These are phyloP conservation scores for Seriola rivoliana DNA, from an alignment of 2,113 vertebrate species.

Conservation along the genomic window DNA sequence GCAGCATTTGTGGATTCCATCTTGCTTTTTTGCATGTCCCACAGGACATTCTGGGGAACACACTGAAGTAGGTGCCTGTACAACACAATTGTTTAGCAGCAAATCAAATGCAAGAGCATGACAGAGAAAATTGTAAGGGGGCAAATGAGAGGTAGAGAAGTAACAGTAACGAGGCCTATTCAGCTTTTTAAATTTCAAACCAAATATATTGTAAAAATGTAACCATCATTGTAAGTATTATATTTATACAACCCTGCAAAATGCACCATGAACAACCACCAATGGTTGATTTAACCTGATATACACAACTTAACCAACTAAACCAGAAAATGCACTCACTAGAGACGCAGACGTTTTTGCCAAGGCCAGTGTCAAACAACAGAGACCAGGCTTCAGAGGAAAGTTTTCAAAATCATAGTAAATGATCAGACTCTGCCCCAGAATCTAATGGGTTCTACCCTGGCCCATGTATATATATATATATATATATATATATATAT, in stretches of 20 bases:
- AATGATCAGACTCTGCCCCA: too few species aligned
- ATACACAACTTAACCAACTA: too few species aligned
- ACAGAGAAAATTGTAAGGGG: too few species aligned
- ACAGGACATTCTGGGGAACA: conserved; percentile 60
- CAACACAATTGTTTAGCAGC: neutral
- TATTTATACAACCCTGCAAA: neutral
- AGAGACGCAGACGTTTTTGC: too few species aligned
- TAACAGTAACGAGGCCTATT: neutral
- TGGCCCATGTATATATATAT: too few species aligned
- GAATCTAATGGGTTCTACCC: too few species aligned
- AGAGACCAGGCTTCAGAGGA: too few species aligned
- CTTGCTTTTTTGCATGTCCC: conserved; percentile 44
- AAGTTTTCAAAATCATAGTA: too few species aligned
- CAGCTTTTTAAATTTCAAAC: neutral
- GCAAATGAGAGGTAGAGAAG: too few species aligned
- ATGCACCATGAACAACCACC: neutral
- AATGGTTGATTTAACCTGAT: neutral
- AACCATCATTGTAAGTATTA: neutral
- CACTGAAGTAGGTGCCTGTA: conserved; percentile 60
- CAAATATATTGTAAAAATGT: neutral
- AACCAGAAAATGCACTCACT: too few species aligned
- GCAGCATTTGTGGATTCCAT: conserved; percentile 82
- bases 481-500: too few species aligned
- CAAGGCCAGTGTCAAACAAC: too few species aligned
- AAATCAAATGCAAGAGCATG: neutral